phyloP scores from a whole-genome alignment of 2,888 invertebrate genomes.

The Meta bourneti region DNA sequence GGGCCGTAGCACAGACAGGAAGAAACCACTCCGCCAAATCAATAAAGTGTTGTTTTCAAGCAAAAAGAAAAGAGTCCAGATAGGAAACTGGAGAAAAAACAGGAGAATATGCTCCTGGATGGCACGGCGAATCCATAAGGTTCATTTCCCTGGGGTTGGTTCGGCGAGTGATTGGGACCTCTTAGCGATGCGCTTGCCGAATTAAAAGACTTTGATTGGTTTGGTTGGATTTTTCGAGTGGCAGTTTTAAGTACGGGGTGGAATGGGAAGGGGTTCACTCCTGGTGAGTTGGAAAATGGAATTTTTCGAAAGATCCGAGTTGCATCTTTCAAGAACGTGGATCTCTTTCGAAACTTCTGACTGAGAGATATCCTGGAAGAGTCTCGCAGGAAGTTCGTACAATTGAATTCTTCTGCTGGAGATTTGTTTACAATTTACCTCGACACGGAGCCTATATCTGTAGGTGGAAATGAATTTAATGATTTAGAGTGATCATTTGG shows the following conservation, averaged over 20 bases:
- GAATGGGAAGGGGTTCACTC: neutral
- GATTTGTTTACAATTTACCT: too few relatives aligned
- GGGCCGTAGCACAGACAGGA: slow-evolving; percentile 26
- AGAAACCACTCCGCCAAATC: slow-evolving; percentile 29
- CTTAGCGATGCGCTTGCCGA: slow-evolving; percentile 35
- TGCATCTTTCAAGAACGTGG: neutral
- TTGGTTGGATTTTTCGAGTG: slow-evolving; percentile 9
- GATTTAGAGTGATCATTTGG: too few relatives aligned
- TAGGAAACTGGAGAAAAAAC: neutral
- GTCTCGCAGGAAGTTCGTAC: neutral
- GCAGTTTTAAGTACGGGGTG: neutral
- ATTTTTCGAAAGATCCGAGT: too few relatives aligned
- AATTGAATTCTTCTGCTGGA: too few relatives aligned
- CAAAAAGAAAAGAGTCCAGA: slow-evolving; percentile 3
- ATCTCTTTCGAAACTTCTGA: neutral
- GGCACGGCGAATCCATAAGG: slow-evolving; percentile 49
- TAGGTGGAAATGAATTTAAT: too few relatives aligned
- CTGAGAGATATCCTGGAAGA: neutral
- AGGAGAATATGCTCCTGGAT: neutral
- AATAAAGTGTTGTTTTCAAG: slow-evolving; percentile 17
- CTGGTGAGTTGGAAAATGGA: too few relatives aligned
- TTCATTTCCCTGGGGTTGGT: slow-evolving; percentile 63
- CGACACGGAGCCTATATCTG: too few relatives aligned
- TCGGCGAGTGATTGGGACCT: slow-evolving; percentile 49
- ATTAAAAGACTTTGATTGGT: slow-evolving; percentile 64